Conservation (phyloP, 1,140 invertebrate species). For the Plutomurus gul region DNA sequence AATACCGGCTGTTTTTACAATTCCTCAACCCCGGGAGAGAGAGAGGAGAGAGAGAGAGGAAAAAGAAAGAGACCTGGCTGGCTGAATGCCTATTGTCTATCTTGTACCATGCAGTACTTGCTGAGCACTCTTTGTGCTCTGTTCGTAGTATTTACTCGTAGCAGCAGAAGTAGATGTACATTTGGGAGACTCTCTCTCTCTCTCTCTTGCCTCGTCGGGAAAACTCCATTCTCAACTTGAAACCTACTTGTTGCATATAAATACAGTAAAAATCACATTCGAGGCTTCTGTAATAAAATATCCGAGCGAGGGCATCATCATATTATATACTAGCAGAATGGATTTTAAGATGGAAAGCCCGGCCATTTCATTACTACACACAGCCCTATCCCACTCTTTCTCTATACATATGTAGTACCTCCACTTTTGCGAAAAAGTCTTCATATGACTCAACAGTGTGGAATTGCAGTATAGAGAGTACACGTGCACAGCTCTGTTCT, state of each 20-base stretch:
- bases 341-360: neutral
- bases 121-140: neutral
- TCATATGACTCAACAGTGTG: neutral
- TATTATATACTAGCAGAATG: neutral
- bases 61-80: neutral
- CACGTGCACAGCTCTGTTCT: too few species aligned
- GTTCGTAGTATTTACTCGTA: too few species aligned
- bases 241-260: slow-evolving; percentile 23
- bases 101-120: neutral
- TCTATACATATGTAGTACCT: neutral
- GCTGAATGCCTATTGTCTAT: neutral
- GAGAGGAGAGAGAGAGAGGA: neutral
- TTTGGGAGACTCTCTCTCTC: slow-evolving; percentile 8
- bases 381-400: neutral
- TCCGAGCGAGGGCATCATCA: neutral
- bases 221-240: slow-evolving; percentile 21
- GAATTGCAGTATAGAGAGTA: too few species aligned
- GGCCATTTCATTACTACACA: neutral
- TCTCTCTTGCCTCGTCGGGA: too few species aligned
- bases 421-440: neutral
- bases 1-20: too few species aligned
- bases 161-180: too few species aligned
- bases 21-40: too few species aligned
- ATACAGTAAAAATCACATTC: slow-evolving; percentile 9
- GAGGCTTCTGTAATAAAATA: neutral